Evolutionary conservation across 2,797 vertebrate species (phyloP).

Genomic region (Sebastes vulpes): DNA sequence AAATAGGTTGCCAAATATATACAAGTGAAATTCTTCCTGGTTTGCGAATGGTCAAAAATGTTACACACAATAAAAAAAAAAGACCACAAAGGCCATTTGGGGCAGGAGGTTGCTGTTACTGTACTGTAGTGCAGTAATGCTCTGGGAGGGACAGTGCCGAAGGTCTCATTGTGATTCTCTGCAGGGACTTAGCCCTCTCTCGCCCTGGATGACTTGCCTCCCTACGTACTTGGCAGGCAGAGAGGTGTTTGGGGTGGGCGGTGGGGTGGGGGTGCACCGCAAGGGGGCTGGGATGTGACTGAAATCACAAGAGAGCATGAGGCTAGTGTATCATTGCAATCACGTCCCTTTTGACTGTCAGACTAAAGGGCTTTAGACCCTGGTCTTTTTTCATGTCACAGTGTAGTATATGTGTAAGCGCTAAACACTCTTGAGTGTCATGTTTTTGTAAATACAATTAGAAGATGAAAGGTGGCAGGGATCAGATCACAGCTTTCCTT

Average conservation of each 20-base stretch:
- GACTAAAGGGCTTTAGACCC: conserved; percentile 52
- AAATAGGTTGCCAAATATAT: conserved; percentile 7
- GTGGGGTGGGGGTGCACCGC: conserved; percentile 53
- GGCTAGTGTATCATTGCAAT: conserved; percentile 74
- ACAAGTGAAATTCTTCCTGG: neutral
- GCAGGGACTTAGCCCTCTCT: conserved; percentile 73
- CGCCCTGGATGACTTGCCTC: conserved; percentile 79
- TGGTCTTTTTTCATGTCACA: conserved; percentile 34
- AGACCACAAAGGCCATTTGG: conserved; percentile 16
- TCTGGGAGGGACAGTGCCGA: conserved; percentile 59
- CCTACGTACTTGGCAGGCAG: conserved; percentile 81
- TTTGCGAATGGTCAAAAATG: conserved; percentile 9
- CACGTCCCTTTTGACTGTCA: conserved; percentile 62
- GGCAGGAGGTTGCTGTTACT: conserved; percentile 44
- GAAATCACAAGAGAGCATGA: conserved; percentile 81
- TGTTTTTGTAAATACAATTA: conserved; percentile 57
- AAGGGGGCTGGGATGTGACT: conserved; percentile 82
- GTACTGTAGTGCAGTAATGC: conserved; percentile 53
- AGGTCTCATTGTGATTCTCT: conserved; percentile 85
- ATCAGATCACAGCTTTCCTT: conserved; percentile 45
- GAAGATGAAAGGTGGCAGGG: conserved; percentile 17
- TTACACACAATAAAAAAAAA: neutral
- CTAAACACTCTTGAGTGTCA: conserved; percentile 45
- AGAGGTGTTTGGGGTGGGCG: conserved; percentile 70
- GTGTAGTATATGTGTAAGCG: conserved; percentile 13